phyloP scores from a whole-genome alignment of 2,888 invertebrate species.

The Euclidia mi region DNA sequence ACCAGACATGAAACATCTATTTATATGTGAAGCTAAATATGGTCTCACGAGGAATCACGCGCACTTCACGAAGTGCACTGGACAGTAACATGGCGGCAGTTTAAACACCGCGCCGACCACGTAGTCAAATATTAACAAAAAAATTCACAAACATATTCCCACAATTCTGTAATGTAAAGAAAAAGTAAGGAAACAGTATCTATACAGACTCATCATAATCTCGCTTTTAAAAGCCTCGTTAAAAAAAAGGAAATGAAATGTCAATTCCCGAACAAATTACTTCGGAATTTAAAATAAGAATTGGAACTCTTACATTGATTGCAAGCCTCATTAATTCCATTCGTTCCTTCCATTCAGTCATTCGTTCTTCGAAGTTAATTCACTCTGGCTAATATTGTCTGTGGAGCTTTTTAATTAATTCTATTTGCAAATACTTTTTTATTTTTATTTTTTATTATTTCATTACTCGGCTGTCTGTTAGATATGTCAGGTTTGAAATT shows the following conservation, averaged over 20 bases:
- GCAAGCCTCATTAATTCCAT: slow-evolving; percentile 59
- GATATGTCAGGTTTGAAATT: too few species aligned
- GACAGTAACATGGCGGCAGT: too few species aligned
- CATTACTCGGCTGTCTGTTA: neutral
- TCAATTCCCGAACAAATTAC: slow-evolving; percentile 55
- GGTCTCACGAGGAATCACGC: too few species aligned
- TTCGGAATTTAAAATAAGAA: slow-evolving; percentile 58
- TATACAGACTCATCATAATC: neutral
- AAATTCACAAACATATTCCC: too few species aligned
- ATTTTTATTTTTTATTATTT: neutral
- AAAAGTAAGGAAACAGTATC: too few species aligned
- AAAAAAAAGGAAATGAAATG: slow-evolving; percentile 52
- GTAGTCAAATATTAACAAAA: too few species aligned
- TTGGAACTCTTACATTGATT: slow-evolving; percentile 56
- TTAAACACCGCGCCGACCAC: too few species aligned
- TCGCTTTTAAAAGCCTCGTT: slow-evolving; percentile 13
- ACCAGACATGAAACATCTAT: too few species aligned
- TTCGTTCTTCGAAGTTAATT: slow-evolving; percentile 52
- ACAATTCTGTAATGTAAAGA: too few species aligned
- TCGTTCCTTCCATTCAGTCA: slow-evolving; percentile 49
- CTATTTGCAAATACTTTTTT: slow-evolving; percentile 17
- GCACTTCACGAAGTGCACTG: too few species aligned
- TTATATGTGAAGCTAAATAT: too few species aligned
- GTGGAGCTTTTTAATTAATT: slow-evolving; percentile 41
- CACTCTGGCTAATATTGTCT: slow-evolving; percentile 46